Base-by-base conservation (phyloP, 2,797 vertebrate species). In the Sebastes matsubarae region DNA sequence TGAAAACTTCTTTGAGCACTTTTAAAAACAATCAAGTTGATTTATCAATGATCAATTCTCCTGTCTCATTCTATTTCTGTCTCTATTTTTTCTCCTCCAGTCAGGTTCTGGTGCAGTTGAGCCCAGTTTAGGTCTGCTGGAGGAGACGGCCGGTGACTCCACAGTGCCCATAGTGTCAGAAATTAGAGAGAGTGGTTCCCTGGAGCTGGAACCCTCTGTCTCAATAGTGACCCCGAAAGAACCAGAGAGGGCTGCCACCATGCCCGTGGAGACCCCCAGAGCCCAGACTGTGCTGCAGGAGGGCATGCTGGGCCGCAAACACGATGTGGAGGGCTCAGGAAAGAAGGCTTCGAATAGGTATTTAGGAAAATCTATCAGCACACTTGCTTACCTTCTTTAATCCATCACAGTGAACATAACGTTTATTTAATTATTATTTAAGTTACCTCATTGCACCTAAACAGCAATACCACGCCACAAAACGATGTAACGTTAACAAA, bases 261-360 rank as follows among this genome's bases (percentile, higher is more conserved):
- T 99, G 84, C 98, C 97, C 0, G 63, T 81, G 8, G 96, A 96
- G 1, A 38, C 88, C 25, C 80, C 89, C 64, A 86, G 87, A 12
- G 85, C 89, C 67, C 92, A 89, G 83, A 84, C 92, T 0, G 65
- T 96, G 81, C 95, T 98, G 69, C 95, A 96, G 92, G 96, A 99
- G 92, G 98, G 98, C 77, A 94, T 86, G 90, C 92, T 99, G 38
- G 93, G 95, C 25, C 97, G 98, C 88, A 99, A 99, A 86, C 98
- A 98, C 0, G 97, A 99, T 79, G 82, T 98, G 65, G 98, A 98
- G 50, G 96, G 96, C 0, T 95, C 97, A 32, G 97, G 97, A 79
- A 99, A 98, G 92, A 97, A 97, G 55, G 96, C 97, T 0, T 97
- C 97, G 63, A 98, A 97, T 92, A 97, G 98, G 98, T 99, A 89